Percentiles rank a stretch among this genome's conserved stretches.
phyloP scores from a whole-genome alignment of 37 sponge, comb jelly and placozoan species.

The Crambe crambe region DNA sequence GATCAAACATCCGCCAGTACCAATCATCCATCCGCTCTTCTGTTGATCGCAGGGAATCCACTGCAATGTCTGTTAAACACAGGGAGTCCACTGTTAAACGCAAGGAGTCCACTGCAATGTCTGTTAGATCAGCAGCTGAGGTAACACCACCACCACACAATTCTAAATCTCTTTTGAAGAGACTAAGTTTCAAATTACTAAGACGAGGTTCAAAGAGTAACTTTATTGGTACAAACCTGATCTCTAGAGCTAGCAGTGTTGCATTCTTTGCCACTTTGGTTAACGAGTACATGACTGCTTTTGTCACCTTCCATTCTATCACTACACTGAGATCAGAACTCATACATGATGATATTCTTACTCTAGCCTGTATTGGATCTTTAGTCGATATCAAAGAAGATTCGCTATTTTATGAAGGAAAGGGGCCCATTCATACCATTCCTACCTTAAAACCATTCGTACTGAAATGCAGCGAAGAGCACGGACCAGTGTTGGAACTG shows the following conservation, averaged over 20 bases:
- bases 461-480: neutral
- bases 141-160: too few relatives aligned
- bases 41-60: too few relatives aligned
- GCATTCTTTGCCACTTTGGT: neutral
- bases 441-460: slow-evolving; percentile 12
- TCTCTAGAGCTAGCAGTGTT: neutral
- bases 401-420: slow-evolving; percentile 2
- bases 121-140: too few relatives aligned
- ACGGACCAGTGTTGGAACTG: slow-evolving; percentile 1
- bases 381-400: neutral
- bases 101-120: too few relatives aligned
- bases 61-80: too few relatives aligned
- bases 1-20: too few relatives aligned
- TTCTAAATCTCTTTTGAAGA: too few relatives aligned
- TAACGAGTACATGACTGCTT: neutral
- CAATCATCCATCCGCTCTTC: too few relatives aligned
- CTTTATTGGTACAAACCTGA: neutral
- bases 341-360: neutral
- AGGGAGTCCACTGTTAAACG: too few relatives aligned
- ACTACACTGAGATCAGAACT: too few relatives aligned
- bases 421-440: neutral
- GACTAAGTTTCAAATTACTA: too few relatives aligned
- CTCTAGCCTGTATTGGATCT: slow-evolving; percentile 18
- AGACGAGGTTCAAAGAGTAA: too few relatives aligned
- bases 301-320: slow-evolving; percentile 16